These are phyloP conservation scores for Turritopsis dohrnii DNA, from an alignment of 30 jellyfish, hydroid and myxozoan genomes.

Conservation along the genomic window DNA sequence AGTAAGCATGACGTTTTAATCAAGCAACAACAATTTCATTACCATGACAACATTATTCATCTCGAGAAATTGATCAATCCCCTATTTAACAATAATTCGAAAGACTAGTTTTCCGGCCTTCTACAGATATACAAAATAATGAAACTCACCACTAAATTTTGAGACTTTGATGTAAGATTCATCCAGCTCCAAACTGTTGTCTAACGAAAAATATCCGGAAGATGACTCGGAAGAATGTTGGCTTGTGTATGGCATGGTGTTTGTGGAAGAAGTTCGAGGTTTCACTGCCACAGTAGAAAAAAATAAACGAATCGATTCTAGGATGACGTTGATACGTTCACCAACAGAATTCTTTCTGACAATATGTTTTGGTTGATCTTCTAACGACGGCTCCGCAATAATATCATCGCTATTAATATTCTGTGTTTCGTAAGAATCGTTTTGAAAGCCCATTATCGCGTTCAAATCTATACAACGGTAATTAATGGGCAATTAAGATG, in stretches of 20 bases:
- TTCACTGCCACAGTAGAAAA: not conserved
- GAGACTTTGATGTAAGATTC: constrained; percentile 29
- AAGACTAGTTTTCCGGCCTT: too few species aligned
- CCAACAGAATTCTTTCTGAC: constrained; percentile 1
- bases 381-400: not conserved
- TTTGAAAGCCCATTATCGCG: not conserved
- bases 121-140: not conserved
- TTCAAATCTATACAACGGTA: not conserved
- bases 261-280: not conserved
- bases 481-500: not conserved
- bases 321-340: not conserved
- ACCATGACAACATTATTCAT: not conserved
- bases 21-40: not conserved
- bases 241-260: not conserved
- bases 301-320: not conserved
- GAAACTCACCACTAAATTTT: constrained; percentile 21
- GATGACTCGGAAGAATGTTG: not conserved
- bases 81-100: too few species aligned
- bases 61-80: too few species aligned
- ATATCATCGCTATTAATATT: not conserved
- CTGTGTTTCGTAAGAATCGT: not conserved
- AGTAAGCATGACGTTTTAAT: not conserved
- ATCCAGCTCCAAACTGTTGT: constrained; percentile 16
- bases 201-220: constrained; percentile 20
- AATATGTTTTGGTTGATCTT: not conserved